Evolutionary conservation across 2,888 invertebrate genomes (phyloP), one percentile per base, ranked within the genome.

Genomic region (Hoplodrina ambigua): DNA sequence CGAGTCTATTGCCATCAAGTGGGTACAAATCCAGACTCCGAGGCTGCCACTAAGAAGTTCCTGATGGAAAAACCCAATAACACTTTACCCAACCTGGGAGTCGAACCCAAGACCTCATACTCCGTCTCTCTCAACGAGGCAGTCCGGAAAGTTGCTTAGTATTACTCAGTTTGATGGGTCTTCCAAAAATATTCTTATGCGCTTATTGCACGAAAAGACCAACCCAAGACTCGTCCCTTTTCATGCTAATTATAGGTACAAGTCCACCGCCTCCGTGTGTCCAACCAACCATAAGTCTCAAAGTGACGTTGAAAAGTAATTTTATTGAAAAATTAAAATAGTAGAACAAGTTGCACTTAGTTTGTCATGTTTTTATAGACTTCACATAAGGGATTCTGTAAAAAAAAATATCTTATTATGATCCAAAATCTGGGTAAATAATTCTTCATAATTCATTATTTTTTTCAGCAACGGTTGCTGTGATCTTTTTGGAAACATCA

Each of bases 381-480:
- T 53, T 8, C 30, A 55, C 15, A 53, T 17, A 20, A n/a, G 15
- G 10, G 11, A 0, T n/a, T 52, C 55, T 46, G 1, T 2, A 49
- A 41, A 57, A 67, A 66, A 57, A 46, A 46, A 55, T 8, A 25
- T n/a, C 41, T 41, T 53, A 58, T 67, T 67, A 44, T 2, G 20
- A 30, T 52, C 30, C 46, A 20, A 17, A 20, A 49, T 33, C 15
- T 46, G 46, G 10, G 62, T 44, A 30, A 4, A 44, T 30, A 41
- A 17, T 25, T 58, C 44, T 46, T 37, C 50, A 46, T 25, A 30
- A 20, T 19, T 55, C 11, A 10, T 62, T 17, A 0, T 52, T 46
- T 49, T 69, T 54, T 62, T 19, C 49, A 30, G n/a, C 13, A 25
- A 20, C 41, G 15, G 44, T 10, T 54, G 33, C 41, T 53, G 52